Evolutionary conservation across 2,888 invertebrate genomes (phyloP).

Genomic region (Elmis aenea): DNA sequence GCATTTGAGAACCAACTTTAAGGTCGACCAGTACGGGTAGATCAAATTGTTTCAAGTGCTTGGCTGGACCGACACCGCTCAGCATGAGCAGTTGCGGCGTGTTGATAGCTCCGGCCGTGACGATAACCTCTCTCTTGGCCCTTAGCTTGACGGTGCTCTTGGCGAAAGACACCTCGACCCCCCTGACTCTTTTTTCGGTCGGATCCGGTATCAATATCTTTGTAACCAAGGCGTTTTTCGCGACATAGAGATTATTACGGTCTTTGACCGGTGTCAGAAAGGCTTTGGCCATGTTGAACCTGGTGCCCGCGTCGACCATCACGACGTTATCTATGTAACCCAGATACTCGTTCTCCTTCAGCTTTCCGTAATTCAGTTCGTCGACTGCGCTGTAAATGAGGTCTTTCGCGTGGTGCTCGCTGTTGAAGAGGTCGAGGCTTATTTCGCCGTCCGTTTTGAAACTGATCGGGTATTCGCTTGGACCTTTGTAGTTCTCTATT

Average conservation of each 20-base stretch:
- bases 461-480: constrained; percentile 1
- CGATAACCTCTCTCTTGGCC: constrained; percentile 54
- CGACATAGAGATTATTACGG: constrained; percentile 53
- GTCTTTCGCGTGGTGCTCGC: constrained; percentile 13
- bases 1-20: constrained; percentile 40
- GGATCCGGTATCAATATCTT: constrained; percentile 5
- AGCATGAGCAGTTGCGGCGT: constrained; percentile 57
- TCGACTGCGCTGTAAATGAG: constrained; percentile 61
- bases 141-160: constrained; percentile 29
- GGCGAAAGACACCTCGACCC: constrained; percentile 40
- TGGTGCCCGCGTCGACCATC: constrained; percentile 38
- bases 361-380: constrained; percentile 75
- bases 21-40: constrained; percentile 30
- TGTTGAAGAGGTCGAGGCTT: constrained; percentile 14
- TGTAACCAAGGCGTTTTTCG: constrained; percentile 50
- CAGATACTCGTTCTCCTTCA: constrained; percentile 35
- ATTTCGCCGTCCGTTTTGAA: constrained; percentile 18
- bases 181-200: constrained; percentile 35
- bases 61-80: constrained; percentile 52
- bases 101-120: constrained; percentile 61
- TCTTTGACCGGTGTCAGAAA: constrained; percentile 47
- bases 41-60: constrained; percentile 38
- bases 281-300: constrained; percentile 42
- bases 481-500: constrained; percentile 49
- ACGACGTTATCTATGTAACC: constrained; percentile 25